These are phyloP conservation scores for Acropora yongei DNA, from an alignment of 64 coral and sea anemone species.

Conservation along the genomic window DNA sequence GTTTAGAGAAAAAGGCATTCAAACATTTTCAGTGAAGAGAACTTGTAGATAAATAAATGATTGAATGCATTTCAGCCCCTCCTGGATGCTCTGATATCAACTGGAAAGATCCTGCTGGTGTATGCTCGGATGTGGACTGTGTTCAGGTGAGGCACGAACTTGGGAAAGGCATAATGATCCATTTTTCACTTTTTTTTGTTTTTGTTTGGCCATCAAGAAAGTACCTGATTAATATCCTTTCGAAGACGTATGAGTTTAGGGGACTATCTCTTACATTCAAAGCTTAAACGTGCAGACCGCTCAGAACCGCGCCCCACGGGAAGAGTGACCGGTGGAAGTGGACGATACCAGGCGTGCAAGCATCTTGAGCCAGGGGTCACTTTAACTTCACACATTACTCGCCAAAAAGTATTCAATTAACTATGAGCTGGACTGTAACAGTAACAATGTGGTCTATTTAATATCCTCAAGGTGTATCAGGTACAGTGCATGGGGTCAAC, in stretches of 20 bases:
- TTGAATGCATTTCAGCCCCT: neutral
- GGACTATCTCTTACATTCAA: neutral
- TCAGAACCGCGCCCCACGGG: too few species aligned
- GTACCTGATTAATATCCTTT: too few species aligned
- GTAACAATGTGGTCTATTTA: too few species aligned
- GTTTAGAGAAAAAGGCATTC: too few species aligned
- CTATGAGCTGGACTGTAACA: too few species aligned
- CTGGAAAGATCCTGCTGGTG: neutral
- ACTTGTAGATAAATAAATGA: neutral
- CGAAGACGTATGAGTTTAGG: too few species aligned
- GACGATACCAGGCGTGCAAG: neutral
- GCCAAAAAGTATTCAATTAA: neutral
- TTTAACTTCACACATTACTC: neutral
- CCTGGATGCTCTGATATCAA: neutral
- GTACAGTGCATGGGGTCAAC: too few species aligned
- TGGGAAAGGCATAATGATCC: too few species aligned
- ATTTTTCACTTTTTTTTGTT: too few species aligned
- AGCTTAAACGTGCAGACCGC: neutral
- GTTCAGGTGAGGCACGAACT: slow-evolving; percentile 1
- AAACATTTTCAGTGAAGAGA: too few species aligned
- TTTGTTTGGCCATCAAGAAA: neutral
- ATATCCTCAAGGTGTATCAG: too few species aligned
- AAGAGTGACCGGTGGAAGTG: neutral
- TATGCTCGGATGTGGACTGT: neutral
- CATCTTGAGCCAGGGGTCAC: neutral